Base-by-base conservation (phyloP, 2,113 vertebrate species). In the Oostethus manadensis region DNA sequence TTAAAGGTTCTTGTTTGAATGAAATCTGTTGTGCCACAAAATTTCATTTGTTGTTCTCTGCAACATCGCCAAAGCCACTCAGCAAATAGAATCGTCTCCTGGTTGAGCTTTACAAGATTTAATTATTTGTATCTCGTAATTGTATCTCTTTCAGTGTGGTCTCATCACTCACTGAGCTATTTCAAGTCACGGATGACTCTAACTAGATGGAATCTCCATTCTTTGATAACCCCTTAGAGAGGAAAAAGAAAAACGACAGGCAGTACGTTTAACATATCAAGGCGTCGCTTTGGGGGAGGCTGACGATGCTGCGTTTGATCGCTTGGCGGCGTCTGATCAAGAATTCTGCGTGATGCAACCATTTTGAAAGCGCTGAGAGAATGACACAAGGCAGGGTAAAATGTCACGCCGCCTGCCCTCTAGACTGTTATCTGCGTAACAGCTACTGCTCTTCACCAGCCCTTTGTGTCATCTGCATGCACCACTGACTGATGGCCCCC, bases 101-200 rank as follows among this genome's bases (percentile, higher is more conserved):
- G 64, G 51, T 22, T 42, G 29, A 57, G 72, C 76, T 83, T 79
- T 62, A 56, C 47, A 55, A 69, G 71, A 74, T 79, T 79, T 83
- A 81, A 88, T 86, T 77, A 83, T n/a, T n/a, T n/a, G n/a, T n/a
- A n/a, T n/a, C 1, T 33, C 43, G 66, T 79, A 84, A 84, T 81
- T 83, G 75, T 71, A 71, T 86, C 73, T 58, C 49, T 83, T 82
- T 75, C 73, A 69, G 51, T 60, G 74, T 67, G 77, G 74, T 68
- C 69, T 71, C 74, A 75, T 83, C 78, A 73, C 74, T 83, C 82
- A 77, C 62, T 40, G 60, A 76, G 68, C 58, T 10, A 11, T 62
- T 77, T 75, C 60, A 58, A 18, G 48, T 74, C 79, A 72, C 73
- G 67, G 56, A 73, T 72, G 70, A 81, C 77, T 76, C 76, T 62